Evolutionary conservation across 1,140 invertebrate genomes (phyloP).

Genomic region (Episyrphus balteatus): DNA sequence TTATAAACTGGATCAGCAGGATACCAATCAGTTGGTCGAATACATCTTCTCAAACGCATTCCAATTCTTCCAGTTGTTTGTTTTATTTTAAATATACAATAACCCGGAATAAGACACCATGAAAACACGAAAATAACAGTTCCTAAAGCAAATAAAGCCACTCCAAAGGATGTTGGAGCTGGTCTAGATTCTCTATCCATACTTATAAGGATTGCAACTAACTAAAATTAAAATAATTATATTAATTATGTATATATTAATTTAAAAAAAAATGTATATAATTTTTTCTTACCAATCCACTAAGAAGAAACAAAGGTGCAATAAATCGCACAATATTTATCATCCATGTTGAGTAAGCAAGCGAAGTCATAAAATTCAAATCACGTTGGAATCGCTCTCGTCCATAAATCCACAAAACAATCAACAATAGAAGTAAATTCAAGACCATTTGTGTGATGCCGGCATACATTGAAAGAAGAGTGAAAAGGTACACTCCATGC

Average conservation of each 20-base stretch:
- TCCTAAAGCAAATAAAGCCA: too few species aligned
- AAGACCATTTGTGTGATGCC: slow-evolving; percentile 60
- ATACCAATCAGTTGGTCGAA: slow-evolving; percentile 30
- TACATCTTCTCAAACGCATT: slow-evolving; percentile 15
- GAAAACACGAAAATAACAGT: slow-evolving; percentile 11
- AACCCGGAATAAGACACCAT: slow-evolving; percentile 19
- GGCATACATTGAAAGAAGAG: slow-evolving; percentile 48
- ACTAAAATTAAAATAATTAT: too few species aligned
- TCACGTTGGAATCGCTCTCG: slow-evolving; percentile 56
- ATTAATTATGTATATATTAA: too few species aligned
- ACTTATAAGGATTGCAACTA: too few species aligned
- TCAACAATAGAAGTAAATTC: slow-evolving; percentile 55
- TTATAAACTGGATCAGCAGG: slow-evolving; percentile 23
- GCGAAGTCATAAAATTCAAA: slow-evolving; percentile 68
- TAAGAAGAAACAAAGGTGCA: slow-evolving; percentile 16
- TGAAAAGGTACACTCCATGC: slow-evolving; percentile 23
- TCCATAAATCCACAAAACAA: slow-evolving; percentile 67
- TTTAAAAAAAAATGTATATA: too few species aligned
- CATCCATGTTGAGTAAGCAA: slow-evolving; percentile 44
- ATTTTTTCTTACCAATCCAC: slow-evolving; percentile 19
- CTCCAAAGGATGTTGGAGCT: too few species aligned
- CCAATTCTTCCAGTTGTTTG: slow-evolving; percentile 17
- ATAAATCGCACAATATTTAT: slow-evolving; percentile 28
- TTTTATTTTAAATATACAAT: slow-evolving; percentile 16
- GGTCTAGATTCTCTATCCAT: too few species aligned